Evolutionary conservation across 2,888 invertebrate species (phyloP).

Genomic region (Myathropa florea): DNA sequence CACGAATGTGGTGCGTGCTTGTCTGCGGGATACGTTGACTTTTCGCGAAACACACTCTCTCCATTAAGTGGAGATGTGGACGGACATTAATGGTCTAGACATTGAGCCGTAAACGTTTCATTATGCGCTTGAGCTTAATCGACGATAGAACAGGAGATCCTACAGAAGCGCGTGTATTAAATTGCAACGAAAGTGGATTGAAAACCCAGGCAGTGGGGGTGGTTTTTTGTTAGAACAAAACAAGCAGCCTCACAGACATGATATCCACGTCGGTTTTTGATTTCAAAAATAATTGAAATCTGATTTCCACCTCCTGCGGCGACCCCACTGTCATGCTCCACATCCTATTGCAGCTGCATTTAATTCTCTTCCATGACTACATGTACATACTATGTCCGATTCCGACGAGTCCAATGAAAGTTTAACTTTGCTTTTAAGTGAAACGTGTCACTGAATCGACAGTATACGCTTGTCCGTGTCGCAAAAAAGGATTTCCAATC

Average conservation of each 20-base stretch:
- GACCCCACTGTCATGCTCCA: background rate
- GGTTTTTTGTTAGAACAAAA: background rate
- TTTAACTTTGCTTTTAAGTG: background rate
- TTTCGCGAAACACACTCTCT: background rate
- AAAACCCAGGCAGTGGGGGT: background rate
- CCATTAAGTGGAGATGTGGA: background rate
- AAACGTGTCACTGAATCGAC: background rate
- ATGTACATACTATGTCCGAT: background rate
- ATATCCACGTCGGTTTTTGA: no score
- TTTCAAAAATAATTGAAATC: background rate
- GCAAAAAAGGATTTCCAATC: background rate
- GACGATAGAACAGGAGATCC: background rate
- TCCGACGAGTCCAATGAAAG: background rate
- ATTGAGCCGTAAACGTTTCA: background rate
- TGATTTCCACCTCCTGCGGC: background rate
- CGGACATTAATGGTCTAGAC: background rate
- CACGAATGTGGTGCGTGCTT: background rate
- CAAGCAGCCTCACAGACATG: no score
- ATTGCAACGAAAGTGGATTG: background rate
- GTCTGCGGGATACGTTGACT: background rate
- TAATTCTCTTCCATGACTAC: background rate
- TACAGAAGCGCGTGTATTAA: background rate
- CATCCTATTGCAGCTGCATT: background rate
- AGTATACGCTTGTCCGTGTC: background rate
- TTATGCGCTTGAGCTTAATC: background rate